phyloP scores from a whole-genome alignment of 2,888 invertebrate genomes.

The Meandrusa payeni region DNA sequence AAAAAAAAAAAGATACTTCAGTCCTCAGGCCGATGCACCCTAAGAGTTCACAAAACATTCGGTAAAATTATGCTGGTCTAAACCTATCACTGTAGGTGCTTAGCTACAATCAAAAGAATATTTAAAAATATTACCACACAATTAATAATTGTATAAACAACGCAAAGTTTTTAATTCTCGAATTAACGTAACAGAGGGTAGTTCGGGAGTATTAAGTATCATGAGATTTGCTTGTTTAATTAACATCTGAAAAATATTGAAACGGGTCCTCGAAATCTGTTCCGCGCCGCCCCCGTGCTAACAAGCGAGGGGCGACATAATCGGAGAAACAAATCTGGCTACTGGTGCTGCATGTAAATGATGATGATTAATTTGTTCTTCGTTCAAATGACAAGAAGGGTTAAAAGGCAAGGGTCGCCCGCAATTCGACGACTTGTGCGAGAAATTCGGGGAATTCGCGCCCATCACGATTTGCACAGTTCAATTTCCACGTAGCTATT shows the following conservation, averaged over 20 bases:
- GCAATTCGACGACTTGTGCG: conserved; percentile 66
- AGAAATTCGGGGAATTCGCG: conserved; percentile 60
- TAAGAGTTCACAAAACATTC: too few relatives aligned
- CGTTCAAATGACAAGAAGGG: conserved; percentile 79
- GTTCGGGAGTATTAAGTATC: not conserved
- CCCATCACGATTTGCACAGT: conserved; percentile 54
- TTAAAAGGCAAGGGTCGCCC: conserved; percentile 64
- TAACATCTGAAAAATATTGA: conserved; percentile 60
- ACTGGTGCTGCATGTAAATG: conserved; percentile 79
- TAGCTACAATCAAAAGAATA: too few relatives aligned
- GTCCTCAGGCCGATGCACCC: too few relatives aligned
- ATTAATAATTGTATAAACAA: too few relatives aligned
- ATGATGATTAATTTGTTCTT: conserved; percentile 81
- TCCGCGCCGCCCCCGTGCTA: conserved; percentile 54
- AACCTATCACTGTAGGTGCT: too few relatives aligned
- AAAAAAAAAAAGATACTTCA: too few relatives aligned
- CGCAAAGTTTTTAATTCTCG: too few relatives aligned
- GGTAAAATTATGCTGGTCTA: too few relatives aligned
- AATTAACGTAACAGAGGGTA: too few relatives aligned
- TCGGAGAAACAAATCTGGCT: conserved; percentile 79
- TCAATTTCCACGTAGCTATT: conserved; percentile 67
- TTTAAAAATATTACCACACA: too few relatives aligned
- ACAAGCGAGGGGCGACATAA: conserved; percentile 77
- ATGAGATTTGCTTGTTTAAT: conserved; percentile 39
- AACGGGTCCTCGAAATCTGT: conserved; percentile 66